Conservation (phyloP, 1,140 invertebrate species). For the Drosophila repleta region DNA sequence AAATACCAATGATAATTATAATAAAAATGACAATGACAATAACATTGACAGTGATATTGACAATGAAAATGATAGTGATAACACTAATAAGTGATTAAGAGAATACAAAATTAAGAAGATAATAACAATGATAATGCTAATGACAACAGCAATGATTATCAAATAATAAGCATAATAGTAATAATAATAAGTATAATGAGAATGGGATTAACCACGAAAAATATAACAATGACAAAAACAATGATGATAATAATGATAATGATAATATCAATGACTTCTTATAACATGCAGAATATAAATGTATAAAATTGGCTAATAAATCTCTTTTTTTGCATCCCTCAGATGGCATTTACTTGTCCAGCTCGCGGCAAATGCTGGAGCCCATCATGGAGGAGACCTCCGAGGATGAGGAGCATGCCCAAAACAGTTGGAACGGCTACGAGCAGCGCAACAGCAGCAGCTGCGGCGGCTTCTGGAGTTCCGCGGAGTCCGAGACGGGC, state of each 20-base stretch:
- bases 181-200: constrained; percentile 3
- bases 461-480: constrained; percentile 85
- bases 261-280: not conserved
- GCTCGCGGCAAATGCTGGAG: constrained; percentile 85
- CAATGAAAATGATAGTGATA: not conserved
- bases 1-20: not conserved
- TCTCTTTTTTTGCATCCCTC: constrained; percentile 29
- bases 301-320: no score
- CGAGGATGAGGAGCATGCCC: constrained; percentile 87
- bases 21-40: not conserved
- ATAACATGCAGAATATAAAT: no score
- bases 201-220: no score
- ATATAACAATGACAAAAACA: no score
- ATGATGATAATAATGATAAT: constrained; percentile 6
- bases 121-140: not conserved
- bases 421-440: constrained; percentile 61
- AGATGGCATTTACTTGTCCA: constrained; percentile 80
- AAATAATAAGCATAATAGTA: not conserved
- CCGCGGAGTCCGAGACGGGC: constrained; percentile 87
- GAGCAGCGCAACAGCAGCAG: constrained; percentile 37
- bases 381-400: constrained; percentile 90
- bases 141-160: not conserved
- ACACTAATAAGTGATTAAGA: not conserved
- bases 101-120: not conserved
- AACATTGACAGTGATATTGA: not conserved